Evolutionary conservation across 2,113 vertebrate genomes (phyloP), one percentile per base, ranked within the genome.

Genomic region (Zapus hudsonius): DNA sequence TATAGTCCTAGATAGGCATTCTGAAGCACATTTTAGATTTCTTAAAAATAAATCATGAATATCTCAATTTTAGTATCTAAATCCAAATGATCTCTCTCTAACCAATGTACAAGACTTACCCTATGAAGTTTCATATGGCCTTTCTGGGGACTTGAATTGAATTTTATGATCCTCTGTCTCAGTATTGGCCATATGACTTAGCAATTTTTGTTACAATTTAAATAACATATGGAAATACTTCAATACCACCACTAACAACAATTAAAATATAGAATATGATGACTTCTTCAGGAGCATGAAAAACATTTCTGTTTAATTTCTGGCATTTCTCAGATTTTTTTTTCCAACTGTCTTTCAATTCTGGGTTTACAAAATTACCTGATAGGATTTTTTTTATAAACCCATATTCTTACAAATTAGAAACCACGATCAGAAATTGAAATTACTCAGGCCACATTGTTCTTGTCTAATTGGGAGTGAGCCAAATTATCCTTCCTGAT

Each of bases 91-190:
- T 76, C 7, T 36, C 74, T 75, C 29, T 27, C 29, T 86, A 29
- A 1, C 1, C 13, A 72, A 76, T 15, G 1, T 0, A 86, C n/a
- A n/a, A n/a, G n/a, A n/a, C n/a, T n/a, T n/a, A 15, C 9, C 16
- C 17, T 64, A 3, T 84, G 44, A n/a, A 66, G 25, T 89, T 16
- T 78, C 52, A 42, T 8, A 29, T 57, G 27, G 3, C 38, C 31
- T 66, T 84, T 8, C 29, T 40, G 11, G 8, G 8, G 59, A 57
- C 15, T 47, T 74, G 7, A 25, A 2, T 31, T n/a, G 40, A 74
- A 42, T 0, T 11, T 69, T 61, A 64, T n/a, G 2, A 8, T 85
- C 40, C 12, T 78, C 33, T 74, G 38, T 23, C 59, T 81, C 38
- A 69, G 10, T 3, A 8, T 12, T 44, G 1, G 11, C 7, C 23